phyloP scores from a whole-genome alignment of 1,140 invertebrate species.

The Phymorhynchus buccinoides region DNA sequence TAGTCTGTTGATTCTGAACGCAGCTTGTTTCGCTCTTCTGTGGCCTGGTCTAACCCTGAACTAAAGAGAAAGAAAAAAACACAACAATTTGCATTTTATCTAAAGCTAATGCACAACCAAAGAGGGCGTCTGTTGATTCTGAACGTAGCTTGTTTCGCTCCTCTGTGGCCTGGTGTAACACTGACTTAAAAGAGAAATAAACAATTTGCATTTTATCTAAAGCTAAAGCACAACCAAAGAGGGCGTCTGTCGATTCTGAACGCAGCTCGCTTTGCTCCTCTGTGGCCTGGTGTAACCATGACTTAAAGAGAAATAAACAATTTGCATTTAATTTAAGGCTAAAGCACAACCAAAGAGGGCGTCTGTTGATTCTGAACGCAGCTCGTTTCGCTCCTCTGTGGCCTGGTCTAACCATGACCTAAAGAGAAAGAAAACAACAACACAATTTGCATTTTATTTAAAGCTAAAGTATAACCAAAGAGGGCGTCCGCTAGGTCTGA shows the following conservation, averaged over 20 bases:
- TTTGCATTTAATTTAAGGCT: too few species aligned
- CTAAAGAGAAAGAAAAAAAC: too few species aligned
- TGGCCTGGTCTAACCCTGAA: constrained; percentile 79
- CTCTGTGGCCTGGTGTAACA: constrained; percentile 79
- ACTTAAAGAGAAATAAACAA: too few species aligned
- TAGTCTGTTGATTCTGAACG: constrained; percentile 83
- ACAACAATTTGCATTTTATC: too few species aligned
- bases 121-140: constrained; percentile 86
- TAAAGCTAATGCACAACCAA: too few species aligned
- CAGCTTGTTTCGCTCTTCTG: constrained; percentile 83
- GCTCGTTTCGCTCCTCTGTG: constrained; percentile 82
- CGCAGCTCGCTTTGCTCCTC: constrained; percentile 85
- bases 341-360: constrained; percentile 77
- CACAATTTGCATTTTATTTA: too few species aligned
- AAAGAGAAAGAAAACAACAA: too few species aligned
- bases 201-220: too few species aligned
- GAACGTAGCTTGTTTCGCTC: constrained; percentile 84
- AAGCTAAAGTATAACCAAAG: too few species aligned
- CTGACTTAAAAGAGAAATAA: too few species aligned
- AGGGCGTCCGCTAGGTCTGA: too few species aligned
- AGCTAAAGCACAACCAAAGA: constrained; percentile 65
- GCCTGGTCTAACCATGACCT: constrained; percentile 77
- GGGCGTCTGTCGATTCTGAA: constrained; percentile 84
- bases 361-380: constrained; percentile 83
- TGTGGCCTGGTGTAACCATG: constrained; percentile 78